Conservation (phyloP, 1,140 invertebrate species). For the Diachasma alloeum region DNA sequence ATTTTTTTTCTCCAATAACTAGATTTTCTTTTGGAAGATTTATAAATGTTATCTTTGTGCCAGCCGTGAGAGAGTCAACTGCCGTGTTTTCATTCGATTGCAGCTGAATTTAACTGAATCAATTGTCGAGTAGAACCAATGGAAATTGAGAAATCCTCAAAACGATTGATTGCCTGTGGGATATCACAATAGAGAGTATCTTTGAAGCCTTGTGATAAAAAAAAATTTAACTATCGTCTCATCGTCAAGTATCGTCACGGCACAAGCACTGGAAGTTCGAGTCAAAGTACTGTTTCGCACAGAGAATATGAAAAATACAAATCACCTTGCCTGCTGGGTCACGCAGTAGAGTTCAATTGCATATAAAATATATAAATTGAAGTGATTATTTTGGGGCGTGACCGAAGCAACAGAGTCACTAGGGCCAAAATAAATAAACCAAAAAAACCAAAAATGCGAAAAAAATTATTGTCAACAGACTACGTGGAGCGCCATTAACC, state of each 20-base stretch:
- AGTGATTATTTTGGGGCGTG: constrained; percentile 60
- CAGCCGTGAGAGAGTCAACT: neutral
- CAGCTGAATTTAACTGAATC: neutral
- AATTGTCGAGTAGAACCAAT: neutral
- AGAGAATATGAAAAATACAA: constrained; percentile 35
- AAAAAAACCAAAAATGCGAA: constrained; percentile 10
- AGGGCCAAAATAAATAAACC: constrained; percentile 55
- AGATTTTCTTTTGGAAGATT: neutral
- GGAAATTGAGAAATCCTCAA: neutral
- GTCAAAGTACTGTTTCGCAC: constrained; percentile 20
- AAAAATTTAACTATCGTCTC: neutral
- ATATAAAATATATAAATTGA: constrained; percentile 10
- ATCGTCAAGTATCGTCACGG: constrained; percentile 53
- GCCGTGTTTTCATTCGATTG: neutral
- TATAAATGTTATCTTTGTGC: neutral
- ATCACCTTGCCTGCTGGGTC: constrained; percentile 62
- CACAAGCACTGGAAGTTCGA: constrained; percentile 54
- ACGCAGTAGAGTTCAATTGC: constrained; percentile 56
- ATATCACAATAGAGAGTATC: constrained; percentile 38
- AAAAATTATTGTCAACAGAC: constrained; percentile 18
- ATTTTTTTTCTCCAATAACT: neutral
- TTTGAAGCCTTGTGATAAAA: neutral
- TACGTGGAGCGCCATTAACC: constrained; percentile 64
- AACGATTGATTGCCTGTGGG: neutral
- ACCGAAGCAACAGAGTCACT: constrained; percentile 64